Evolutionary conservation across 2,888 invertebrate genomes (phyloP).

Genomic region (Netelia melanura): DNA sequence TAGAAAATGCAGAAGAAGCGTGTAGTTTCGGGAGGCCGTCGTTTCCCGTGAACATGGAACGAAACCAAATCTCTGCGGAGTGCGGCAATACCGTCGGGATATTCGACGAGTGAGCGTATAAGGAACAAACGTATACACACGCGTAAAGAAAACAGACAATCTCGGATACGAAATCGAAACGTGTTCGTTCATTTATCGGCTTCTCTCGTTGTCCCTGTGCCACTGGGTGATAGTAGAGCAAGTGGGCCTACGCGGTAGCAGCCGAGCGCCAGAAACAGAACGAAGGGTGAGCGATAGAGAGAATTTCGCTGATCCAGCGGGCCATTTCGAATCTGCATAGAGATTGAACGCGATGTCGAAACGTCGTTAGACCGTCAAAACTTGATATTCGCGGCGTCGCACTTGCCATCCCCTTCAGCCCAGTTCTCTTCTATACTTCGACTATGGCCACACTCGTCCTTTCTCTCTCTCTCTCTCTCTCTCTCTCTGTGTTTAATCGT

Average conservation of each 20-base stretch:
- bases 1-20: background rate
- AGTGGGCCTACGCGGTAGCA: conserved; percentile 10
- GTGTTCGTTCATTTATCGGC: conserved; percentile 34
- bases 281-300: conserved; percentile 18
- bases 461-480: conserved; percentile 10
- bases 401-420: conserved; percentile 4
- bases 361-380: conserved; percentile 69
- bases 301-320: conserved; percentile 65
- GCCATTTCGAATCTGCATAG: conserved; percentile 76
- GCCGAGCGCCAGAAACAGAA: background rate
- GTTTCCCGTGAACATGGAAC: background rate
- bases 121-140: background rate
- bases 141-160: conserved; percentile 21
- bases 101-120: background rate
- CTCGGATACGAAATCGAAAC: conserved; percentile 18
- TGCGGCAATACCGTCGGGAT: background rate
- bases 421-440: background rate
- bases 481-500: background rate
- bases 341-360: conserved; percentile 73
- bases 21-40: too few relatives aligned
- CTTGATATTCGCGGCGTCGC: conserved; percentile 70
- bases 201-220: conserved; percentile 25
- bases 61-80: conserved; percentile 8
- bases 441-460: background rate
- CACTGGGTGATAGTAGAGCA: background rate